phyloP scores from a whole-genome alignment of 2,797 vertebrate genomes.

The Coregonus ussuriensis region DNA sequence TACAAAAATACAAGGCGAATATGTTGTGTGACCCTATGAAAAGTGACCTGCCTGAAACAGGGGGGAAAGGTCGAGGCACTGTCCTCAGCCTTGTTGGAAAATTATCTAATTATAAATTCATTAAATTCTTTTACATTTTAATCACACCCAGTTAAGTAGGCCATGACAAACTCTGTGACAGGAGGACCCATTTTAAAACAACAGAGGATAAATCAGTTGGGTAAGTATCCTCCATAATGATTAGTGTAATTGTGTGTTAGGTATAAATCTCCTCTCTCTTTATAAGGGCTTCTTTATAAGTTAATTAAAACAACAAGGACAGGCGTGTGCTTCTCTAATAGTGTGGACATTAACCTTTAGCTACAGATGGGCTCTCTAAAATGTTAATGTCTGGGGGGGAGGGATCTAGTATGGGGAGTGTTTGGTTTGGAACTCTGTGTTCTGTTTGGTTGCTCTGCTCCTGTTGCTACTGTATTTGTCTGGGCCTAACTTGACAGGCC shows the following conservation, averaged over 20 bases:
- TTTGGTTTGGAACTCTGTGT: conserved; percentile 18
- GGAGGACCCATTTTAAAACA: conserved; percentile 62
- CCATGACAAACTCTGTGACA: conserved; percentile 63
- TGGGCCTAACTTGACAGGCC: conserved; percentile 35
- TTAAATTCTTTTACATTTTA: too few species aligned
- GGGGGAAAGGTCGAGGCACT: conserved; percentile 45
- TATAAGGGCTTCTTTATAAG: conserved; percentile 66
- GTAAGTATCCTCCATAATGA: conserved; percentile 57
- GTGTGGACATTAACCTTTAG: conserved; percentile 72
- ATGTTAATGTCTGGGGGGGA: conserved; percentile 55
- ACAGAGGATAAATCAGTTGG: conserved; percentile 64
- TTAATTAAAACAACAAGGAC: conserved; percentile 75
- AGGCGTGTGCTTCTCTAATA: conserved; percentile 65
- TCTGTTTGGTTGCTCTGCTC: conserved; percentile 27
- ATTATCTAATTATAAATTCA: conserved; percentile 62
- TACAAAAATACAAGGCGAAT: conserved; percentile 7
- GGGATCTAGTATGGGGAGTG: conserved; percentile 12
- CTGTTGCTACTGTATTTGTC: conserved; percentile 33
- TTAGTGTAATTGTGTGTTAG: conserved; percentile 54
- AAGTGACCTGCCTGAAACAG: conserved; percentile 22
- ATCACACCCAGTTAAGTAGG: conserved; percentile 63
- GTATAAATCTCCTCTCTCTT: conserved; percentile 54
- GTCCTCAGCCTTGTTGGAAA: conserved; percentile 55
- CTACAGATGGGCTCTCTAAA: conserved; percentile 64
- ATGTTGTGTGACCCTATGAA: conserved; percentile 26